A percentile compares a stretch with the other conserved stretches of the same genome.
Conservation (phyloP, 2,113 vertebrate species). For the Benitochromis conjunctus region DNA sequence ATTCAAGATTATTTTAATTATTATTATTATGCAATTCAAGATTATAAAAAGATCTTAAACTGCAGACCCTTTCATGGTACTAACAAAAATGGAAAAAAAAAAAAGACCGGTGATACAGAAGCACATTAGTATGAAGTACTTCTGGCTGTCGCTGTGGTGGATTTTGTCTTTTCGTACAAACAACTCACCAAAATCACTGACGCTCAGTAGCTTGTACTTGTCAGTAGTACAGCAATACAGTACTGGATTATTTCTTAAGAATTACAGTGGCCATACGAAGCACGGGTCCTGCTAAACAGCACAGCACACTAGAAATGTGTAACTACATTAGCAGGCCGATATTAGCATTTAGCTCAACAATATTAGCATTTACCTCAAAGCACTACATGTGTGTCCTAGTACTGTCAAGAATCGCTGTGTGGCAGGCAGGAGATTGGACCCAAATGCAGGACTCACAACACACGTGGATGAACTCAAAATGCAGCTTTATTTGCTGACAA, state of each 20-base stretch:
- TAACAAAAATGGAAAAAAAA: background rate
- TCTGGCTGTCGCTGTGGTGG: background rate
- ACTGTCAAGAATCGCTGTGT: too few relatives aligned
- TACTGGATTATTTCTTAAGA: background rate
- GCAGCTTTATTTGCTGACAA: too few relatives aligned
- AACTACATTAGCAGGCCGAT: background rate
- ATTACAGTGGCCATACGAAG: background rate
- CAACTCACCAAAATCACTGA: background rate
- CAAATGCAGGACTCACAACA: too few relatives aligned
- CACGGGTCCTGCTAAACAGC: background rate
- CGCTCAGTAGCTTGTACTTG: background rate
- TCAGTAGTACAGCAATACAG: background rate
- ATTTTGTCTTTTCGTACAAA: background rate
- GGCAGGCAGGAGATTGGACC: too few relatives aligned
- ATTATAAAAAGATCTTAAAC: background rate
- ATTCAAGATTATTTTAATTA: too few relatives aligned
- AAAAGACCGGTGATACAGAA: background rate
- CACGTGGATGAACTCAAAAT: too few relatives aligned
- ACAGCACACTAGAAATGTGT: background rate
- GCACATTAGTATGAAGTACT: background rate
- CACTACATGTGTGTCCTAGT: background rate
- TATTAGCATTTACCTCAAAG: background rate
- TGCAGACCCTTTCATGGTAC: background rate
- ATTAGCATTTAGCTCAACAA: background rate
- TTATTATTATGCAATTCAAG: background rate